Conservation (phyloP, 1,140 invertebrate species). For the Drosophila miranda region DNA sequence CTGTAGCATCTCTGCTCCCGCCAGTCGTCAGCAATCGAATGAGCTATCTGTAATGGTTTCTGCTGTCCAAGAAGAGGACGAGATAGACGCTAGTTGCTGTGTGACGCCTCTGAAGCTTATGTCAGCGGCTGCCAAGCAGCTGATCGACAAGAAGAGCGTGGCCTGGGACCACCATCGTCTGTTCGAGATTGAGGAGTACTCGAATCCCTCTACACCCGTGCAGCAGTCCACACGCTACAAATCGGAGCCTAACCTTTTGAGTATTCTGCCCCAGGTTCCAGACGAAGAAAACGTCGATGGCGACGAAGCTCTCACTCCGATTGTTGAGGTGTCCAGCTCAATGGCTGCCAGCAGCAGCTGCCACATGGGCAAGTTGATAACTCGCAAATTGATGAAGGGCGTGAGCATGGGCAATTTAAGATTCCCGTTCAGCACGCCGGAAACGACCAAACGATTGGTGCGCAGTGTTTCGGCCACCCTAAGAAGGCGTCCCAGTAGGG, state of each 20-base stretch:
- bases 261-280: slow-evolving; percentile 52
- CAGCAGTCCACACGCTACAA: slow-evolving; percentile 75
- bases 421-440: slow-evolving; percentile 74
- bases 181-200: slow-evolving; percentile 72
- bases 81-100: slow-evolving; percentile 58
- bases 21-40: slow-evolving; percentile 70
- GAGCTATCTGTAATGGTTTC: slow-evolving; percentile 22
- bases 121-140: slow-evolving; percentile 63
- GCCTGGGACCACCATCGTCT: slow-evolving; percentile 74
- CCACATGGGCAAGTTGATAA: slow-evolving; percentile 63
- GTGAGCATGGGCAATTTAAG: slow-evolving; percentile 80
- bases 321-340: slow-evolving; percentile 48
- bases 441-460: slow-evolving; percentile 74
- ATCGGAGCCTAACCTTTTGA: slow-evolving; percentile 79
- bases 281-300: slow-evolving; percentile 25
- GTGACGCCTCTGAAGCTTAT: slow-evolving; percentile 69
- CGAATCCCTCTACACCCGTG: slow-evolving; percentile 71
- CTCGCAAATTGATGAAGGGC: slow-evolving; percentile 80
- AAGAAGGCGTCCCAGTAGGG: slow-evolving; percentile 58
- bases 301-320: slow-evolving; percentile 59
- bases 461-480: slow-evolving; percentile 71
- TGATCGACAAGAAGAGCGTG: slow-evolving; percentile 69
- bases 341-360: slow-evolving; percentile 19
- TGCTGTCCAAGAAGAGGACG: slow-evolving; percentile 48
- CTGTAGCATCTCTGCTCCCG: slow-evolving; percentile 63